Percentiles rank a stretch among this genome's conserved stretches.
Conservation (phyloP, 2,888 invertebrate genomes). For the Meloe dianella region DNA sequence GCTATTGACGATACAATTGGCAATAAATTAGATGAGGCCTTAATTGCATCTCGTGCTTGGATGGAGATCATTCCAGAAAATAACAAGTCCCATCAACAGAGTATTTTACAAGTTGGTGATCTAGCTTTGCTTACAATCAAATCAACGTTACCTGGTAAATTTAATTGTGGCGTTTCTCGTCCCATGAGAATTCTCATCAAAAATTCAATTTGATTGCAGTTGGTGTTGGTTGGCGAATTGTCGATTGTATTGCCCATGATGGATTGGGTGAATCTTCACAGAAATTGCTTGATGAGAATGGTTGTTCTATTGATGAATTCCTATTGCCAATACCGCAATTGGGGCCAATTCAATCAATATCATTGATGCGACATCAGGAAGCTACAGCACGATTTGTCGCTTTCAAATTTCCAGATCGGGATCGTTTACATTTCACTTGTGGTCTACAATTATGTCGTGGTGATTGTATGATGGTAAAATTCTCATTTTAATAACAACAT, state of each 20-base stretch:
- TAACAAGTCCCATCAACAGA: slow-evolving; percentile 56
- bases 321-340: slow-evolving; percentile 65
- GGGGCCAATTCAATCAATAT: slow-evolving; percentile 52
- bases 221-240: slow-evolving; percentile 75
- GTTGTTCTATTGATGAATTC: slow-evolving; percentile 75
- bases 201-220: no score
- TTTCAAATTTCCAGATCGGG: slow-evolving; percentile 82
- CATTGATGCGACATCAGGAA: slow-evolving; percentile 57
- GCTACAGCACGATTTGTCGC: slow-evolving; percentile 73
- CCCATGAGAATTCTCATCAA: no score
- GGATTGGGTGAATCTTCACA: slow-evolving; percentile 78
- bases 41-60: slow-evolving; percentile 69
- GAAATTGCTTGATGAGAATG: slow-evolving; percentile 73
- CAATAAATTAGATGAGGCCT: slow-evolving; percentile 45
- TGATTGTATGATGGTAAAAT: slow-evolving; percentile 67
- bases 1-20: slow-evolving; percentile 53
- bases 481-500: not conserved
- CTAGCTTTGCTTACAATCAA: slow-evolving; percentile 71
- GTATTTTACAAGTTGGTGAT: slow-evolving; percentile 74
- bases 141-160: slow-evolving; percentile 69
- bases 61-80: slow-evolving; percentile 66
- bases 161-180: no score
- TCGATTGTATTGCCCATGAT: slow-evolving; percentile 80
- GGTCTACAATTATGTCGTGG: slow-evolving; percentile 78
- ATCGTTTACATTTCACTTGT: slow-evolving; percentile 78